phyloP scores from a whole-genome alignment of 2,888 invertebrate species.

The Brenthis ino region DNA sequence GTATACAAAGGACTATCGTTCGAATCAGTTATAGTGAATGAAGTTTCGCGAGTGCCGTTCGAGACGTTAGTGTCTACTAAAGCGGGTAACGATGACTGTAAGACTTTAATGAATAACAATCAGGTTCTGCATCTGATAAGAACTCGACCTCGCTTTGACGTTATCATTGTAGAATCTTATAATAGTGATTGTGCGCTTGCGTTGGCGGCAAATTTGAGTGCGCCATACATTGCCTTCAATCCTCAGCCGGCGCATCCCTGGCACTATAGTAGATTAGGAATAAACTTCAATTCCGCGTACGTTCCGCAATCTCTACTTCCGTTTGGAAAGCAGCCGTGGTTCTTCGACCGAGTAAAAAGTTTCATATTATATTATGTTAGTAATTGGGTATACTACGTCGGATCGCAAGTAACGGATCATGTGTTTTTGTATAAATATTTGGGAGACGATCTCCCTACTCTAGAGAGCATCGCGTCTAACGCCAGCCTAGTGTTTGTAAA shows the following conservation, averaged over 20 bases:
- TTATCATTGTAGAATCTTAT: constrained; percentile 88
- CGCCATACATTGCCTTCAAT: constrained; percentile 84
- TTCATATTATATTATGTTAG: constrained; percentile 68
- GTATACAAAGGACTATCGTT: constrained; percentile 71
- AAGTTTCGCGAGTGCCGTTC: constrained; percentile 74
- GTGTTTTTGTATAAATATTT: constrained; percentile 74
- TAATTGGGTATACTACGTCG: constrained; percentile 75
- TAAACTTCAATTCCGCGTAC: constrained; percentile 78
- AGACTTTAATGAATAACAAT: constrained; percentile 74
- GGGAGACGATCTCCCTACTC: constrained; percentile 78
- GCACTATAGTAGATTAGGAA: constrained; percentile 75
- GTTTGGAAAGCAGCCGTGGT: constrained; percentile 75
- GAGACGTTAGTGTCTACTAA: constrained; percentile 75
- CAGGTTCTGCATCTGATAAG: constrained; percentile 78
- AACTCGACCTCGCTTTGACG: constrained; percentile 83
- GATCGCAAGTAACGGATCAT: constrained; percentile 72
- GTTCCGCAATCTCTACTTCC: constrained; percentile 68
- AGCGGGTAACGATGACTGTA: constrained; percentile 77
- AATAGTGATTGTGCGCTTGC: constrained; percentile 88
- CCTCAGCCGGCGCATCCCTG: constrained; percentile 81
- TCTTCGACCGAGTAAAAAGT: constrained; percentile 70
- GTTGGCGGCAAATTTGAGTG: constrained; percentile 85
- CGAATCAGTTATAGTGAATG: constrained; percentile 75
- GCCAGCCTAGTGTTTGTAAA: constrained; percentile 84
- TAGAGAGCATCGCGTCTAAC: constrained; percentile 81